phyloP scores from a whole-genome alignment of 2,888 invertebrate species.

The Dioctria linearis region DNA sequence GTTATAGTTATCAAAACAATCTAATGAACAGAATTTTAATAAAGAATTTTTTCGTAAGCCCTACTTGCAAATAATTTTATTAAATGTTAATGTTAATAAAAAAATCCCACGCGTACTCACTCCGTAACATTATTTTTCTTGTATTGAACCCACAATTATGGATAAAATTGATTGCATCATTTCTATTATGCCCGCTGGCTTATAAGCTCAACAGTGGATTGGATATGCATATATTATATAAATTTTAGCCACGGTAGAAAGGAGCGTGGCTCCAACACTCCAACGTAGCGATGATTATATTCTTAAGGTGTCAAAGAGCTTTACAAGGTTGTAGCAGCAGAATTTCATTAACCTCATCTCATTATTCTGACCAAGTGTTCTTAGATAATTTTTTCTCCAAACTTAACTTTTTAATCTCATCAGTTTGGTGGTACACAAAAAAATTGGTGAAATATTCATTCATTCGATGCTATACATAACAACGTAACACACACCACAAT shows the following conservation, averaged over 20 bases:
- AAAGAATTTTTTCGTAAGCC: too few relatives aligned
- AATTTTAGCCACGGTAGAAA: background rate
- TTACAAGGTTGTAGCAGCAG: background rate
- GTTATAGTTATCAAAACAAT: too few relatives aligned
- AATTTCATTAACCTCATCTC: conserved; percentile 21
- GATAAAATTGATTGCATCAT: too few relatives aligned
- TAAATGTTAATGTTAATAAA: too few relatives aligned
- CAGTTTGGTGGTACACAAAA: background rate
- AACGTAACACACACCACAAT: background rate
- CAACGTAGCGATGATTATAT: background rate
- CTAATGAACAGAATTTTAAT: too few relatives aligned
- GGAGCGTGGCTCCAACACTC: background rate
- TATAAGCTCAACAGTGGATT: too few relatives aligned
- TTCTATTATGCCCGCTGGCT: too few relatives aligned
- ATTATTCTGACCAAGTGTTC: background rate
- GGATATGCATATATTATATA: too few relatives aligned
- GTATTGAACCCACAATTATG: too few relatives aligned
- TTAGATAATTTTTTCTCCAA: background rate
- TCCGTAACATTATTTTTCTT: too few relatives aligned
- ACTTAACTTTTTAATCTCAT: background rate
- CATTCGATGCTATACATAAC: background rate
- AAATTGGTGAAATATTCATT: conserved; percentile 13
- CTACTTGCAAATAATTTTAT: too few relatives aligned
- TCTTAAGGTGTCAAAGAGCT: conserved; percentile 12
- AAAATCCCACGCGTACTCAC: too few relatives aligned